These are phyloP conservation scores for Patella vulgata DNA, from an alignment of 1,140 invertebrate species.

Conservation along the genomic window DNA sequence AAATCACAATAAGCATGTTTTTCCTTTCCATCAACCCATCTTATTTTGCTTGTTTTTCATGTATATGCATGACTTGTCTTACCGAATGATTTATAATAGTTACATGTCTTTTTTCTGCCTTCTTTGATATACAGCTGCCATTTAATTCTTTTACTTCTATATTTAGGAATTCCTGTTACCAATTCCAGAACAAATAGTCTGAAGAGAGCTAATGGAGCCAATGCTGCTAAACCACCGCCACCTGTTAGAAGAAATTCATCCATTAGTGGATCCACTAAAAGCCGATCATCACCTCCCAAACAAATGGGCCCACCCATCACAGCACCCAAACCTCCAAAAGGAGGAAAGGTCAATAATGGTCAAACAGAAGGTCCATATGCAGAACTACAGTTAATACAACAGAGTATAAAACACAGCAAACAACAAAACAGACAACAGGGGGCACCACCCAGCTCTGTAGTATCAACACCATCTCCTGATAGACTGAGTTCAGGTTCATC, in stretches of 20 bases:
- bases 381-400: constrained; percentile 47
- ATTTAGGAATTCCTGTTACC: no score
- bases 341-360: constrained; percentile 20
- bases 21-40: no score
- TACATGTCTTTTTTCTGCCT: no score
- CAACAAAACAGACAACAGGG: constrained; percentile 21
- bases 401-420: constrained; percentile 42
- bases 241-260: constrained; percentile 87
- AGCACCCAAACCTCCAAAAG: background rate
- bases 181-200: constrained; percentile 43
- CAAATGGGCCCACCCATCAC: constrained; percentile 22
- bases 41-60: no score
- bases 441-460: constrained; percentile 9
- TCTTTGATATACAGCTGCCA: no score
- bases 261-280: constrained; percentile 72
- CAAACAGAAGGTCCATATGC: constrained; percentile 39
- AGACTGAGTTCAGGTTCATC: background rate
- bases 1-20: no score
- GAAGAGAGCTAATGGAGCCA: constrained; percentile 73
- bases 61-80: no score
- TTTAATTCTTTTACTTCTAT: no score
- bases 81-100: no score
- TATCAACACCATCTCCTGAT: background rate
- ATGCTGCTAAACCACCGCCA: constrained; percentile 80
- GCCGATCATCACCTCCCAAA: constrained; percentile 41